Percentiles rank a stretch among this genome's conserved stretches.
Conservation (phyloP, 1,140 invertebrate species). For the Camponotus vicinus region DNA sequence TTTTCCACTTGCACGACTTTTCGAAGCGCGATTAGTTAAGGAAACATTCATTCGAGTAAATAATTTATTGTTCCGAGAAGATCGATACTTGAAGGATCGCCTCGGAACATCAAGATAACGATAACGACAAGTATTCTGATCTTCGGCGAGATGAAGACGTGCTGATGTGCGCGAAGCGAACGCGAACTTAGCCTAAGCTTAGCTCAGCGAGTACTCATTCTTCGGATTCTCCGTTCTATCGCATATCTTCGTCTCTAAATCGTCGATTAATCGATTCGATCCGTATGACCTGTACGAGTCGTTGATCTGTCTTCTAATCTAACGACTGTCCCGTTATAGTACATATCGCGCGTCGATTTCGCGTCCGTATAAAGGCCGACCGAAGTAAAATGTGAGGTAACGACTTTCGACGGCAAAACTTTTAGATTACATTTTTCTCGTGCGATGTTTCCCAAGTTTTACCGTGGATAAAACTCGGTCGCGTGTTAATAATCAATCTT, state of each 20-base stretch:
- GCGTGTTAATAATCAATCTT: slow-evolving; percentile 27
- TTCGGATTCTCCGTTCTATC: slow-evolving; percentile 70
- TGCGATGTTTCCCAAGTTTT: neutral
- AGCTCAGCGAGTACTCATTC: slow-evolving; percentile 81
- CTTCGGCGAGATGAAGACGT: neutral
- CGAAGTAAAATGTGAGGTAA: neutral
- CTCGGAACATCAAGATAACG: neutral
- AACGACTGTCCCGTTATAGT: neutral
- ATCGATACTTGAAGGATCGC: neutral
- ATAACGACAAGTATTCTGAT: neutral
- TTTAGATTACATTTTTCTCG: slow-evolving; percentile 17
- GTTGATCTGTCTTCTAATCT: neutral
- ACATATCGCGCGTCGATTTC: neutral
- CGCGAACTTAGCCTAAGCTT: slow-evolving; percentile 81
- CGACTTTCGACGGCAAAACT: neutral
- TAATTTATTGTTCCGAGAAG: neutral
- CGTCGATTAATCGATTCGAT: slow-evolving; percentile 30
- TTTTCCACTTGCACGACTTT: slow-evolving; percentile 51
- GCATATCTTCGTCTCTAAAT: too few relatives aligned
- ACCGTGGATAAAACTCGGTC: neutral
- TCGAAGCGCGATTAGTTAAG: too few relatives aligned
- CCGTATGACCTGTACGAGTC: neutral
- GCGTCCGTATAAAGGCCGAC: neutral
- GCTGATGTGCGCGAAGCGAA: slow-evolving; percentile 82
- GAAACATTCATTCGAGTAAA: neutral